A percentile compares a stretch with the other conserved stretches of the same genome.
Evolutionary conservation across 2,888 invertebrate genomes (phyloP).

Genomic region (Opisthograptis luteolata): DNA sequence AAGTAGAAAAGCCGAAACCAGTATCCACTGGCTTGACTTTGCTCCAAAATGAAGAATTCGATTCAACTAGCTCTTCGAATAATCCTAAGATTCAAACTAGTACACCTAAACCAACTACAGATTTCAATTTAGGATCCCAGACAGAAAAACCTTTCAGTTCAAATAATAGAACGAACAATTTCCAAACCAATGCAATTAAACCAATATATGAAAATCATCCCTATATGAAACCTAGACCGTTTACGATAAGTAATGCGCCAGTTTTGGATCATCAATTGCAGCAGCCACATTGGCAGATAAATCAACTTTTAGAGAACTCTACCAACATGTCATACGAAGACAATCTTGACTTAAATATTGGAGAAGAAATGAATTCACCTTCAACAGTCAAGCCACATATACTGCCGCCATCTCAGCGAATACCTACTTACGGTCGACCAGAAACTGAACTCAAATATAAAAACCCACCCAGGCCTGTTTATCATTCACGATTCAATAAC

Average conservation of each 20-base stretch:
- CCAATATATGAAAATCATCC: constrained; percentile 61
- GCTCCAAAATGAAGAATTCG: constrained; percentile 56
- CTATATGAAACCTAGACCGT: constrained; percentile 72
- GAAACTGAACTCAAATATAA: constrained; percentile 53
- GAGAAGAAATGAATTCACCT: constrained; percentile 66
- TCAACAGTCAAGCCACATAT: constrained; percentile 48
- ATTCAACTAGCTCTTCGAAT: constrained; percentile 21
- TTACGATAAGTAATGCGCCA: constrained; percentile 61
- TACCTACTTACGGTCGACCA: constrained; percentile 39
- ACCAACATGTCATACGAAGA: constrained; percentile 74
- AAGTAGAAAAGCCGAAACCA: constrained; percentile 45
- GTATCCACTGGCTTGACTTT: constrained; percentile 55
- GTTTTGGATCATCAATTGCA: constrained; percentile 75
- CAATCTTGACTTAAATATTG: constrained; percentile 71
- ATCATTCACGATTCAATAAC: constrained; percentile 50
- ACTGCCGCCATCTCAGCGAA: constrained; percentile 44
- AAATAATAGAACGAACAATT: constrained; percentile 57
- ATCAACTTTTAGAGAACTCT: constrained; percentile 71
- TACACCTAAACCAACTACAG: constrained; percentile 45
- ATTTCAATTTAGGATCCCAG: constrained; percentile 71
- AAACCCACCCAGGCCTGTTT: constrained; percentile 54
- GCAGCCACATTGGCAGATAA: constrained; percentile 81
- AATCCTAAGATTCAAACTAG: constrained; percentile 33
- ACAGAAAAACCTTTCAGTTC: constrained; percentile 77
- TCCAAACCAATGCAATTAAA: constrained; percentile 69